Conservation (phyloP, 2,888 invertebrate genomes). For the Drosophila monieri region DNA sequence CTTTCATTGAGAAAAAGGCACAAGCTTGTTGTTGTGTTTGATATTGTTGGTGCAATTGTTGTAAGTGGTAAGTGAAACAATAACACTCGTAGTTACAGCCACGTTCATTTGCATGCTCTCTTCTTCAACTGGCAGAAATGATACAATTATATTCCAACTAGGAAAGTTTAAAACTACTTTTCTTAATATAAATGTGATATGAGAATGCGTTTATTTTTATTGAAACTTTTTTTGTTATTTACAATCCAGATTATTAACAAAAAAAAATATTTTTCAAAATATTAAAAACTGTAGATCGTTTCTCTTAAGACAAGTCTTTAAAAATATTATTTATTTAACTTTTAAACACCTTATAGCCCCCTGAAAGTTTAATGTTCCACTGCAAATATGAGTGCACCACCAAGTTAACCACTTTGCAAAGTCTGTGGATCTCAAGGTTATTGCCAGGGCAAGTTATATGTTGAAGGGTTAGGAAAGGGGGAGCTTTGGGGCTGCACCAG, state of each 20-base stretch:
- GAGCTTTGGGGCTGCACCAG: conserved; percentile 4
- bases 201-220: no score
- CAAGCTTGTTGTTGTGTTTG: conserved; percentile 5
- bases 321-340: background rate
- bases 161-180: background rate
- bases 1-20: conserved; percentile 69
- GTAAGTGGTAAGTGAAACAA: conserved; percentile 51
- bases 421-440: conserved; percentile 27
- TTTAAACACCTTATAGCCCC: background rate
- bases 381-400: background rate
- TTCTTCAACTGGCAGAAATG: background rate
- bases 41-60: no score
- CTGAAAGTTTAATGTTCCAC: background rate
- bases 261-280: no score
- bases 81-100: conserved; percentile 50
- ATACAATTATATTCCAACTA: background rate
- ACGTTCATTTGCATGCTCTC: conserved; percentile 43
- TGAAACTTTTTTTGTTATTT: no score
- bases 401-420: background rate
- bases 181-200: background rate
- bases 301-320: no score
- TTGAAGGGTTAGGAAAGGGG: conserved; percentile 36
- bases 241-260: no score
- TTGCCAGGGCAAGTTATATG: conserved; percentile 26
- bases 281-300: no score